Conservation (phyloP, 2,888 invertebrate species). For the Dasypolia templi region DNA sequence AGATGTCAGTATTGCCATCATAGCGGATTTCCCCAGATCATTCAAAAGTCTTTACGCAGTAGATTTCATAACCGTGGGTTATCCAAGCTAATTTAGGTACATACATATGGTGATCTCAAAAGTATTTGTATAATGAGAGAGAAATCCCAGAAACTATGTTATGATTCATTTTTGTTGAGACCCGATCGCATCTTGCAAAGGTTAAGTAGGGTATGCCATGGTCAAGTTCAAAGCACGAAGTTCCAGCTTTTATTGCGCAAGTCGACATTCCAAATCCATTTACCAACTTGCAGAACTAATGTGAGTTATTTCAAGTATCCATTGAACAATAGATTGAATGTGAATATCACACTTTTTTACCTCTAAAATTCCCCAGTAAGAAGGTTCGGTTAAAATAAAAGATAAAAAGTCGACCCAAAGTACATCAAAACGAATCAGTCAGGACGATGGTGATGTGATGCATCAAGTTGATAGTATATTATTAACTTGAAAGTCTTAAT, state of each 20-base stretch:
- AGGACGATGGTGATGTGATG: conserved; percentile 11
- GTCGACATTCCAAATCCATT: neutral
- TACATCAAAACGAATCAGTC: conserved; percentile 7
- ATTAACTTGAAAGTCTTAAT: conserved; percentile 52
- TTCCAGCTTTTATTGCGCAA: neutral
- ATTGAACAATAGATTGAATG: neutral
- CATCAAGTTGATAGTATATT: conserved; percentile 13
- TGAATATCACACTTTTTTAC: neutral
- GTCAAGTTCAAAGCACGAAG: conserved; percentile 4
- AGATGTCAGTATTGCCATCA: conserved; percentile 42
- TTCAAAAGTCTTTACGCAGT: conserved; percentile 22
- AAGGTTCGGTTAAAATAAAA: neutral
- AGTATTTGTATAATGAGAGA: conserved; percentile 25
- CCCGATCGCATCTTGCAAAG: neutral
- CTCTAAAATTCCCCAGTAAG: neutral
- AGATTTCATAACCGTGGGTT: conserved; percentile 34
- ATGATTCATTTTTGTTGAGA: conserved; percentile 25
- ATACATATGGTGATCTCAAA: conserved; percentile 9
- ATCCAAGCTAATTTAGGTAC: conserved; percentile 28
- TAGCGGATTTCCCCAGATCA: conserved; percentile 48
- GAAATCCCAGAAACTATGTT: conserved; percentile 33
- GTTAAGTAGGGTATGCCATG: neutral
- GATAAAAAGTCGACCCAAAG: neutral
- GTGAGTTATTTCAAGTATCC: neutral
- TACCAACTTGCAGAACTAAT: neutral